phyloP scores from a whole-genome alignment of 2,888 invertebrate genomes.

The Entomobrya proxima region DNA sequence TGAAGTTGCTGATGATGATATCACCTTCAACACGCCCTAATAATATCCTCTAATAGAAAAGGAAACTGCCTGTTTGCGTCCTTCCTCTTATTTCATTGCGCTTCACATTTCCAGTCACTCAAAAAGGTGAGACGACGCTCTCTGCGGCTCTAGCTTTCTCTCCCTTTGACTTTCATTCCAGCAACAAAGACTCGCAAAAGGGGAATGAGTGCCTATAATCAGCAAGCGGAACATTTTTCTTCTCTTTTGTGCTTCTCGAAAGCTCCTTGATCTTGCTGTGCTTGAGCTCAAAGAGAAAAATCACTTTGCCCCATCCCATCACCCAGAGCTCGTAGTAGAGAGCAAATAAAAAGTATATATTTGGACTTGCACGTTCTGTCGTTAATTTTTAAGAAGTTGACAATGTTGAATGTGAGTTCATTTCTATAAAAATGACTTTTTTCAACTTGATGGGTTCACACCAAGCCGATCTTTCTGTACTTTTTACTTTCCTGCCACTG shows the following conservation, averaged over 20 bases:
- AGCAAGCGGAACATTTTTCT: background rate
- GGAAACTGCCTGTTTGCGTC: too few relatives aligned
- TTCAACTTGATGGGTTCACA: background rate
- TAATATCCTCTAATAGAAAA: too few relatives aligned
- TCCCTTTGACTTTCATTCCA: background rate
- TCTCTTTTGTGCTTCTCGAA: background rate
- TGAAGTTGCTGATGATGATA: too few relatives aligned
- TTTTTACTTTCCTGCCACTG: background rate
- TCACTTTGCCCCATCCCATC: slow-evolving; percentile 5
- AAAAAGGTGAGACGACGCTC: background rate
- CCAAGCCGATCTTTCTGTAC: background rate
- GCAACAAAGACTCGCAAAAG: background rate
- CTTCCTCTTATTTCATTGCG: background rate
- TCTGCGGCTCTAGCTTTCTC: background rate
- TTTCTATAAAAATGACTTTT: background rate
- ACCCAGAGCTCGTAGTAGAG: background rate
- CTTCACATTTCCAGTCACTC: slow-evolving; percentile 12
- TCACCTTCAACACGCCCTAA: too few relatives aligned
- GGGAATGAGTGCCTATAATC: background rate
- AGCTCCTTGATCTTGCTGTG: background rate
- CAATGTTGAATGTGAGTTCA: background rate
- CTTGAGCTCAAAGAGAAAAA: background rate
- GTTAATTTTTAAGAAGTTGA: background rate
- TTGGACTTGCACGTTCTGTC: background rate
- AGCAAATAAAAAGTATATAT: slow-evolving; percentile 8